These are phyloP conservation scores for Hypomecis atomaria DNA, from an alignment of 2,888 invertebrate species.

Conservation along the genomic window DNA sequence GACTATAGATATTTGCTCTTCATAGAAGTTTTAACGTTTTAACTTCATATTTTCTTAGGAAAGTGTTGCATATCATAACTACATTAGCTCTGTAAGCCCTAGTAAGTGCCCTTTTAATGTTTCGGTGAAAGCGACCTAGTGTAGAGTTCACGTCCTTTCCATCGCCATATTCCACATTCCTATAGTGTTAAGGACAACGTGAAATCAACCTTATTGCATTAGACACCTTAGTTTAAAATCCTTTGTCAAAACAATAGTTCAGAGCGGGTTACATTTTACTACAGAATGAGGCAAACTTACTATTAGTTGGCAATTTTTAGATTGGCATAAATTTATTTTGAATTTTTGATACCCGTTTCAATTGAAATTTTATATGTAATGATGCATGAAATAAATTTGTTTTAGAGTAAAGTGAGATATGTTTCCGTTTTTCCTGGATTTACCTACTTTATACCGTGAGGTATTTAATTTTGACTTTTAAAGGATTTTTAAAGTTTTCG, in stretches of 20 bases:
- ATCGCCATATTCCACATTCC: slow-evolving; percentile 75
- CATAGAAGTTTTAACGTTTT: too few species aligned
- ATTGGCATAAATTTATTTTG: not conserved
- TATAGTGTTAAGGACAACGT: slow-evolving; percentile 69
- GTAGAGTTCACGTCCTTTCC: slow-evolving; percentile 52
- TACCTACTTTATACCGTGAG: not conserved
- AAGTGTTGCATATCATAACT: slow-evolving; percentile 36
- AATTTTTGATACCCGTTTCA: too few species aligned
- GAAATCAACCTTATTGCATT: slow-evolving; percentile 37
- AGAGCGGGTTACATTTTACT: not conserved
- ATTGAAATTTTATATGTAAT: too few species aligned
- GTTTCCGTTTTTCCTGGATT: not conserved
- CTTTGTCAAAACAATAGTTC: not conserved
- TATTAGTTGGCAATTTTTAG: not conserved
- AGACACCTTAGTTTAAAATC: slow-evolving; percentile 13
- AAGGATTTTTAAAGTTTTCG: too few species aligned
- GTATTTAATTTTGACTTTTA: not conserved
- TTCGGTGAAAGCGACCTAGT: slow-evolving; percentile 54
- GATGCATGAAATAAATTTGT: too few species aligned
- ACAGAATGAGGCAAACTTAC: not conserved
- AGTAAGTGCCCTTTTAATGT: slow-evolving; percentile 77
- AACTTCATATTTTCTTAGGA: slow-evolving; percentile 1
- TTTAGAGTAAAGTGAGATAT: not conserved
- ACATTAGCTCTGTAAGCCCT: slow-evolving; percentile 59
- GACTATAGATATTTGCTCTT: too few species aligned